Evolutionary conservation across 1,140 invertebrate genomes (phyloP).

Genomic region (Fopius arisanus): DNA sequence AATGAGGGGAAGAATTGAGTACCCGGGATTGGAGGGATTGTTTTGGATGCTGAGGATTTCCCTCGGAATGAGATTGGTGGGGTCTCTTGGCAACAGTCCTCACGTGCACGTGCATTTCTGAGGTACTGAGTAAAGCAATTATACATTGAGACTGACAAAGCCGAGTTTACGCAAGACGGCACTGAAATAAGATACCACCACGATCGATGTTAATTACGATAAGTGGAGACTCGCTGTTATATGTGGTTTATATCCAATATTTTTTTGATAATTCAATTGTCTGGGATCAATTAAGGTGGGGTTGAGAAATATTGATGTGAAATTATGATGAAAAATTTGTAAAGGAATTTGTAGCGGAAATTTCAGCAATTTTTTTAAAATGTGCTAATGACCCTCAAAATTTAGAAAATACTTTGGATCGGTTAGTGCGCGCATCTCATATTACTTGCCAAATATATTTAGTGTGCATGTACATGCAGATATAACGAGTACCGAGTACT

Average conservation of each 20-base stretch:
- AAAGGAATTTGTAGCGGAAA: too few relatives aligned
- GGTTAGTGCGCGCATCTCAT: constrained; percentile 22
- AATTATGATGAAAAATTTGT: too few relatives aligned
- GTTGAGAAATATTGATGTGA: too few relatives aligned
- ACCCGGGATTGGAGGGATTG: not conserved
- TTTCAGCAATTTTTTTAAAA: too few relatives aligned
- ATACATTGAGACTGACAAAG: constrained; percentile 5
- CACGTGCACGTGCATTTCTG: not conserved
- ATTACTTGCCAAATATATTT: constrained; percentile 28
- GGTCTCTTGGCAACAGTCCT: constrained; percentile 12
- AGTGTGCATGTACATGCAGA: constrained; percentile 34
- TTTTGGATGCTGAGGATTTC: not conserved
- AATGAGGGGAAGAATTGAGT: not conserved
- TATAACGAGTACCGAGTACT: constrained; percentile 48
- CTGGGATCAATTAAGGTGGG: not conserved
- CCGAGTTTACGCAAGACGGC: constrained; percentile 8
- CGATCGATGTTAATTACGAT: not conserved
- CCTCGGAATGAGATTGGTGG: not conserved
- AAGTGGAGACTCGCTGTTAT: not conserved
- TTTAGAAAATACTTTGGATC: constrained; percentile 18
- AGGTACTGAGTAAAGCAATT: not conserved
- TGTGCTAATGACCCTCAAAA: not conserved
- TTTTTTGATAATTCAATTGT: not conserved
- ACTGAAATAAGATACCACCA: not conserved
- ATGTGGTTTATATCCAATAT: too few relatives aligned